A percentile compares a stretch with the other conserved stretches of the same genome.
These are phyloP conservation scores for Melikaiella ostensackeni DNA, from an alignment of 2,888 invertebrate genomes.

Conservation along the genomic window DNA sequence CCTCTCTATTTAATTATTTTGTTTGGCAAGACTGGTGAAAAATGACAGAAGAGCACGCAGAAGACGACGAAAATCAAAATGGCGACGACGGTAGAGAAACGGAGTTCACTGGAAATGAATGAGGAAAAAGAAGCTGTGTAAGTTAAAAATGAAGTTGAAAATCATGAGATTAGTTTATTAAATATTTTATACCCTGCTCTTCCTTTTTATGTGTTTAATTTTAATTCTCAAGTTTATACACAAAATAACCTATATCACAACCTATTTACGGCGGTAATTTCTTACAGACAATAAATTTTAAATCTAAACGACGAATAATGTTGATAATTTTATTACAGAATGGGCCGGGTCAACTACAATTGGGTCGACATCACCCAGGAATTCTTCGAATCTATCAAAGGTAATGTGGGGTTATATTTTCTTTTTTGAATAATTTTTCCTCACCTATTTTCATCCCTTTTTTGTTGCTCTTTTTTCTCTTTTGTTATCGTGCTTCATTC, in stretches of 20 bases:
- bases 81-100: constrained; percentile 71
- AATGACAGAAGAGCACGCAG: constrained; percentile 1
- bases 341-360: constrained; percentile 79
- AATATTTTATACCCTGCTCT: background rate
- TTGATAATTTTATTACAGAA: constrained; percentile 60
- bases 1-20: background rate
- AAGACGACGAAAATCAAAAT: constrained; percentile 59
- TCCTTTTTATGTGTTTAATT: background rate
- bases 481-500: background rate
- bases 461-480: constrained; percentile 10
- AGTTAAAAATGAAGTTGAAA: constrained; percentile 59
- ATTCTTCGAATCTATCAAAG: constrained; percentile 82
- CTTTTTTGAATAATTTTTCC: constrained; percentile 13
- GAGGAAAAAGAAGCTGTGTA: constrained; percentile 71
- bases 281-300: constrained; percentile 23
- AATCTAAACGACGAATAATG: constrained; percentile 39
- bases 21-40: constrained; percentile 35
- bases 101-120: constrained; percentile 69
- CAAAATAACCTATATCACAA: constrained; percentile 58
- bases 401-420: constrained; percentile 67
- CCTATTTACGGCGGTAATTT: constrained; percentile 47
- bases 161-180: background rate
- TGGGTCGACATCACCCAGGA: constrained; percentile 85
- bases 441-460: constrained; percentile 31
- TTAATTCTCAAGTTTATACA: constrained; percentile 11